These are phyloP conservation scores for Phortica variegata DNA, from an alignment of 1,140 invertebrate species.

Conservation along the genomic window DNA sequence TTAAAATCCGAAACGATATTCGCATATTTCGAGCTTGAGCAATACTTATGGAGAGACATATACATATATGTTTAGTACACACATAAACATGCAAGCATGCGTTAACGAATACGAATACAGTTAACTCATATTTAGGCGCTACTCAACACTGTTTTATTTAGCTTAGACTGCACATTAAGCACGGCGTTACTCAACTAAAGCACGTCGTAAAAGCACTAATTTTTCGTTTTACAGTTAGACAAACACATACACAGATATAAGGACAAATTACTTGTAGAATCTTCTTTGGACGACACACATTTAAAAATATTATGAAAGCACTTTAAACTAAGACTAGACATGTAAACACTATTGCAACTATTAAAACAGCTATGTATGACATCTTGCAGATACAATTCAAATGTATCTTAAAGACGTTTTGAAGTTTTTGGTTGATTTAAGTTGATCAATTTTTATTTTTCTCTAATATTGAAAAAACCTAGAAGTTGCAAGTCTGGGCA, in stretches of 20 bases:
- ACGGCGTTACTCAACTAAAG: slow-evolving; percentile 38
- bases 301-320: not conserved
- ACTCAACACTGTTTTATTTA: slow-evolving; percentile 39
- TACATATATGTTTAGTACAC: slow-evolving; percentile 12
- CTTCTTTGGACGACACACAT: too few species aligned
- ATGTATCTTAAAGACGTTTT: slow-evolving; percentile 41
- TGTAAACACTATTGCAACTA: too few species aligned
- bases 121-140: too few species aligned
- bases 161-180: slow-evolving; percentile 23
- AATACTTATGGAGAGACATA: slow-evolving; percentile 31
- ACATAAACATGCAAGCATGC: slow-evolving; percentile 46
- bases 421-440: slow-evolving; percentile 1
- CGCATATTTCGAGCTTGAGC: slow-evolving; percentile 28
- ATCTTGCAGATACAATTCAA: slow-evolving; percentile 43
- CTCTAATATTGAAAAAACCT: slow-evolving; percentile 53
- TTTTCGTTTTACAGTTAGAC: too few species aligned
- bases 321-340: slow-evolving; percentile 29
- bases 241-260: too few species aligned
- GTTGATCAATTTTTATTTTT: slow-evolving; percentile 15
- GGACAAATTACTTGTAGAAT: too few species aligned
- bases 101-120: slow-evolving; percentile 18
- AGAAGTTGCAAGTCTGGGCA: slow-evolving; percentile 57
- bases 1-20: slow-evolving; percentile 15
- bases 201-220: slow-evolving; percentile 15
- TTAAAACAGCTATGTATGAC: too few species aligned